Base-by-base conservation (phyloP, 2,888 invertebrate genomes). In the Diploptera punctata region DNA sequence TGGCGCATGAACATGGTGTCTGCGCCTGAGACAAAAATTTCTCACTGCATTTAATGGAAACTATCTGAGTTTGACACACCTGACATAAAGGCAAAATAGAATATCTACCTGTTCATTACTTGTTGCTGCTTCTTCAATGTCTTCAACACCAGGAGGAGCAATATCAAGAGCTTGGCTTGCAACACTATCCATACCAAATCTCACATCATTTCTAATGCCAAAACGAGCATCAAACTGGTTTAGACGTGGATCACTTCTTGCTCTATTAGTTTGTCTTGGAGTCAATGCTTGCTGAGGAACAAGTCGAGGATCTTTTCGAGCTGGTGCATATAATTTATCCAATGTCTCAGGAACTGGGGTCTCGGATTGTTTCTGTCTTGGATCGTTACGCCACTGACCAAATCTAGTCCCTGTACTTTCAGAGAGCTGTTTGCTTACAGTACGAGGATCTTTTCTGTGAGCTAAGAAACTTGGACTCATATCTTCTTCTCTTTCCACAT, bases 271-370 rank as follows among this genome's bases (percentile, higher is more conserved):
- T n/a, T 52, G 54, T 33, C 57, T 31, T 18, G 57, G 29, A 29
- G 29, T 29, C 16, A 65, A 13, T 1, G 38, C 54, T 33, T 71
- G 71, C 54, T 71, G 71, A 1, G 71, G 29, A 9, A 49, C 54
- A 9, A 71, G 19, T n/a, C 70, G 44, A n/a, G 70, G 70, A 29
- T 70, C 70, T 29, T 70, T 70, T 26, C 62, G 33, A 13, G 19
- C 38, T 24, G 38, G 52, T 9, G 38, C 54, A 65, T 65, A 67
- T 1, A n/a, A 3, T 7, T 1, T 18, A 2, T 70, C 60, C 2
- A n/a, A 5, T 13, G 16, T 10, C 18, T 65, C 65, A 9, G 62
- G 43, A 21, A 21, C 43, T 18, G 62, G 21, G 18, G 24, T 10
- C n/a, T 47, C 70, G 9, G 52, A 26, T 16, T 65, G 65, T 1